Evolutionary conservation across 2,888 invertebrate species (phyloP).

Genomic region (Diadegma fenestrale): DNA sequence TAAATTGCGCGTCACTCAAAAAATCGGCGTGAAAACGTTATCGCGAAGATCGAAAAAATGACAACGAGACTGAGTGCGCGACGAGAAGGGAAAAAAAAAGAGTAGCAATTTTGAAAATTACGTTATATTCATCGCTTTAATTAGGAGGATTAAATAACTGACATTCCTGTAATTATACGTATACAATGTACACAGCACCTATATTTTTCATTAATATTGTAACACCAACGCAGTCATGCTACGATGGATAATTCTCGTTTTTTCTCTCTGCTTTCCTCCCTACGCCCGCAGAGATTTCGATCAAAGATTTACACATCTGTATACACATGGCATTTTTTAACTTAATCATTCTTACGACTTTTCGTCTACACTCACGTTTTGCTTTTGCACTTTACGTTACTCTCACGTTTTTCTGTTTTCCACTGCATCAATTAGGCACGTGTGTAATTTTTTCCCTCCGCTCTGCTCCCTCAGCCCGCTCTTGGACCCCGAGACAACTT

Average conservation of each 20-base stretch:
- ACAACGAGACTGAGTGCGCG: neutral
- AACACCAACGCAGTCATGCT: slow-evolving; percentile 58
- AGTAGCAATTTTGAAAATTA: neutral
- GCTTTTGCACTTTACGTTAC: neutral
- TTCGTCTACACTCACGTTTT: neutral
- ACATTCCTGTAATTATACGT: slow-evolving; percentile 14
- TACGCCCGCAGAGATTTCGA: slow-evolving; percentile 6
- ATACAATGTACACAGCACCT: neutral
- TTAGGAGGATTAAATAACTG: slow-evolving; percentile 14
- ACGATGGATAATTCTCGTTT: slow-evolving; percentile 48
- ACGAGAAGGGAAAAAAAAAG: neutral
- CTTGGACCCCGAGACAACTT: neutral
- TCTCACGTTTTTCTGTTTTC: slow-evolving; percentile 28
- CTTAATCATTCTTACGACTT: slow-evolving; percentile 9
- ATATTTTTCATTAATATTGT: slow-evolving; percentile 30
- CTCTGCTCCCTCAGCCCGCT: neutral
- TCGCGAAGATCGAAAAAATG: neutral
- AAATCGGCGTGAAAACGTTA: neutral
- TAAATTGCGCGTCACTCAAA: neutral
- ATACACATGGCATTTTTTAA: neutral
- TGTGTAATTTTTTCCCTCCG: slow-evolving; percentile 4
- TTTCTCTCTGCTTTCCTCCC: slow-evolving; percentile 12
- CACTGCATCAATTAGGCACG: slow-evolving; percentile 29
- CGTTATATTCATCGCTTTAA: slow-evolving; percentile 9
- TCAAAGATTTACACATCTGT: slow-evolving; percentile 36